Percentiles rank a stretch among this genome's conserved stretches.
Conservation (phyloP, 2,888 invertebrate species). For the Lydus trimaculatus region DNA sequence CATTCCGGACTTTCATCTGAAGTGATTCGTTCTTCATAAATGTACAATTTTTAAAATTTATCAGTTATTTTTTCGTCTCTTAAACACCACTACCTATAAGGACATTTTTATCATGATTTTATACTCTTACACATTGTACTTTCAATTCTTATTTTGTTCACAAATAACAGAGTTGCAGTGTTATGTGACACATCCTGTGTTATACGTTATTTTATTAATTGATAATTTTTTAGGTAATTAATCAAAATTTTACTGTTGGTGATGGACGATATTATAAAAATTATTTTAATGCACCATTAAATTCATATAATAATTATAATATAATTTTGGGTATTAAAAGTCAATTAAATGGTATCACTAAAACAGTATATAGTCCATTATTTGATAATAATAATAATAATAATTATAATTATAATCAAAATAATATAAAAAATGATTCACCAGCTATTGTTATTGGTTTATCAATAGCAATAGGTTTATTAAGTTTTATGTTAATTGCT, state of each 20-base stretch:
- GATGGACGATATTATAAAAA: slow-evolving; percentile 76
- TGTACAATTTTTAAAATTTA: no score
- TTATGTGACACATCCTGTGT: no score
- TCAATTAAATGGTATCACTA: slow-evolving; percentile 70
- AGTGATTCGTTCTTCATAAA: no score
- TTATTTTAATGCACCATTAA: slow-evolving; percentile 79
- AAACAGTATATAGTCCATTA: slow-evolving; percentile 67
- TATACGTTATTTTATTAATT: not conserved
- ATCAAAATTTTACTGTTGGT: slow-evolving; percentile 77
- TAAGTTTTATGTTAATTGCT: slow-evolving; percentile 70
- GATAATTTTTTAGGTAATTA: slow-evolving; percentile 60
- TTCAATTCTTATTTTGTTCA: no score
- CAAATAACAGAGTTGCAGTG: no score
- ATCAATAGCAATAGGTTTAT: slow-evolving; percentile 73
- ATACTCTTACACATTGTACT: no score
- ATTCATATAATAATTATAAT: slow-evolving; percentile 68
- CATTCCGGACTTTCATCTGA: no score
- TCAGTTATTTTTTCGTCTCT: no score
- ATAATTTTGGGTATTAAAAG: slow-evolving; percentile 77
- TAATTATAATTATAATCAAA: slow-evolving; percentile 58
- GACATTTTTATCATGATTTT: no score
- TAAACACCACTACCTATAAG: no score
- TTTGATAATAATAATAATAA: slow-evolving; percentile 55
- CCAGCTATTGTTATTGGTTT: slow-evolving; percentile 58
- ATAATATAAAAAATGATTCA: slow-evolving; percentile 57